Percentiles rank a stretch among this genome's conserved stretches.
Evolutionary conservation across 1,140 invertebrate species (phyloP).

Genomic region (Ruditapes philippinarum): DNA sequence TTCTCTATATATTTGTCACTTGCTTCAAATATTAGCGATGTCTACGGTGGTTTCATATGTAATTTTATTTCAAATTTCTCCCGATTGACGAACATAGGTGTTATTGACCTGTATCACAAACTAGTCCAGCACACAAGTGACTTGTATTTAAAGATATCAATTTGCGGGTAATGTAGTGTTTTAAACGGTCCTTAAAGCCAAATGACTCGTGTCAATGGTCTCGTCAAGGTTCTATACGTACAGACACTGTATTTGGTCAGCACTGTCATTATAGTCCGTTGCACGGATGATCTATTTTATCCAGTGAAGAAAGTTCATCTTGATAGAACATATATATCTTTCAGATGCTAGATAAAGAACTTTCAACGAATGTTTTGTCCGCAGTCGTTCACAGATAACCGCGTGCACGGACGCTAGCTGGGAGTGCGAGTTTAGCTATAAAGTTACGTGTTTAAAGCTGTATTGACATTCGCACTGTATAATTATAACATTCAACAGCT

Average conservation of each 20-base stretch:
- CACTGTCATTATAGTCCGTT: background rate
- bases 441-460: background rate
- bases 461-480: background rate
- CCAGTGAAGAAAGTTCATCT: slow-evolving; percentile 5
- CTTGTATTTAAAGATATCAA: background rate
- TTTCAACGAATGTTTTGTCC: background rate
- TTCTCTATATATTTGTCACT: no score
- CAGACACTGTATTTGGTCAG: background rate
- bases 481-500: slow-evolving; percentile 34
- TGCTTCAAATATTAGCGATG: no score
- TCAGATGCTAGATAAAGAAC: background rate
- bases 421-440: background rate
- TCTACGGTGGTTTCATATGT: no score
- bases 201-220: background rate
- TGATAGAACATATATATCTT: background rate
- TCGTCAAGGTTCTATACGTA: background rate
- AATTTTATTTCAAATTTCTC: no score
- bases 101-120: no score
- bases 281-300: background rate
- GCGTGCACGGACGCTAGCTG: background rate
- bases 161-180: background rate
- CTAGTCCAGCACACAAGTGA: no score
- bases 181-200: no score
- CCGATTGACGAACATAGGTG: no score
- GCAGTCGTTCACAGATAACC: background rate